Conservation (phyloP, 1,140 invertebrate genomes). For the Drosophila sturtevanti region DNA sequence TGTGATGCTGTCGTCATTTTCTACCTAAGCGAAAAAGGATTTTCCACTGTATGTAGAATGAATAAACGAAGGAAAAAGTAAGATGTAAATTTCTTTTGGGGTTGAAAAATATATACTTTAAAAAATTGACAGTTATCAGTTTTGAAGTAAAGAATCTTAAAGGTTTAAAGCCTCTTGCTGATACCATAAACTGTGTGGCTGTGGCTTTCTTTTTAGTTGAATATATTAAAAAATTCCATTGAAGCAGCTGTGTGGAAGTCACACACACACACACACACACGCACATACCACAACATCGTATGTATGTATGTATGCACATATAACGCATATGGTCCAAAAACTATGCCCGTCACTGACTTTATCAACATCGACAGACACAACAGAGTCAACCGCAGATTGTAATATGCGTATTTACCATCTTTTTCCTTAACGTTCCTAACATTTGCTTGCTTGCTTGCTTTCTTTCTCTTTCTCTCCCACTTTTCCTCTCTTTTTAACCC, state of each 20-base stretch:
- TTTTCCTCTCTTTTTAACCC: not conserved
- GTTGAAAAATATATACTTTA: not conserved
- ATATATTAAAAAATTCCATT: slow-evolving; percentile 42
- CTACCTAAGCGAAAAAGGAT: slow-evolving; percentile 36
- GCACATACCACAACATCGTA: not conserved
- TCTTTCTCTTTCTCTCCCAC: not conserved
- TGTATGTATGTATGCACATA: not conserved
- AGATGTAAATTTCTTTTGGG: slow-evolving; percentile 11
- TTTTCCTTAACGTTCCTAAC: not conserved
- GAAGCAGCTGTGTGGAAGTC: slow-evolving; percentile 1
- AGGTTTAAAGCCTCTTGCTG: slow-evolving; percentile 5
- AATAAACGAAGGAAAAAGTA: slow-evolving; percentile 17
- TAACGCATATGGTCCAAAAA: slow-evolving; percentile 12
- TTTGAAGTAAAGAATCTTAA: not conserved
- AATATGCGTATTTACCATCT: slow-evolving; percentile 25
- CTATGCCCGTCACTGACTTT: slow-evolving; percentile 14
- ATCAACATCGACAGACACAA: slow-evolving; percentile 21
- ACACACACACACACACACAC: slow-evolving; percentile 15
- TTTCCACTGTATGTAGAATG: slow-evolving; percentile 46
- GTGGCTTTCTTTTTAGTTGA: slow-evolving; percentile 17
- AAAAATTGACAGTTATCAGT: not conserved
- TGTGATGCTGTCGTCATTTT: slow-evolving; percentile 43
- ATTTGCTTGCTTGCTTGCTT: not conserved
- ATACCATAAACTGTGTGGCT: not conserved
- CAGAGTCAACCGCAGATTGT: slow-evolving; percentile 22